Conservation (phyloP, 2,888 invertebrate species). For the Dexiosoma caninum region DNA sequence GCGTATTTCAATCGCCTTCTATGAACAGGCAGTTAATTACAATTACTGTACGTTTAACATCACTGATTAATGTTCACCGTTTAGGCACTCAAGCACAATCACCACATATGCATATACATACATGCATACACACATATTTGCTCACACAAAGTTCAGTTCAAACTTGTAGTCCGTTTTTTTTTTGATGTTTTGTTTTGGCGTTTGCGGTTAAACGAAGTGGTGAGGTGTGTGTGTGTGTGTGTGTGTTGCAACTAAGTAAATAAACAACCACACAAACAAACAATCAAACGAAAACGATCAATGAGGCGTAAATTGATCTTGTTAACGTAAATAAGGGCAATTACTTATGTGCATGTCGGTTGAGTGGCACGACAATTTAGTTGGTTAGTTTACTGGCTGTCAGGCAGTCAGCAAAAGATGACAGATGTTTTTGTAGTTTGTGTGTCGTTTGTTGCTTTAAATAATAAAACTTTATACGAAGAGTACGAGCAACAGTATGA, state of each 20-base stretch:
- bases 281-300: conserved; percentile 52
- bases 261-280: conserved; percentile 1
- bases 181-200: too few relatives aligned
- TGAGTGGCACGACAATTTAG: conserved; percentile 28
- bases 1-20: too few relatives aligned
- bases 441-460: not conserved
- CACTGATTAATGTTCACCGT: not conserved
- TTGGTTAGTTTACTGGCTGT: conserved; percentile 31
- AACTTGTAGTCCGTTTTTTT: not conserved
- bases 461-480: not conserved
- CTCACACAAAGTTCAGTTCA: not conserved
- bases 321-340: conserved; percentile 65
- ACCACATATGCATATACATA: not conserved
- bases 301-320: conserved; percentile 65
- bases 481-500: not conserved
- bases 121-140: not conserved
- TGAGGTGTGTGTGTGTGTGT: not conserved
- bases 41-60: too few relatives aligned
- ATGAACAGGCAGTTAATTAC: too few relatives aligned
- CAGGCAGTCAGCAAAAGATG: conserved; percentile 13
- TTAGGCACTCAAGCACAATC: not conserved
- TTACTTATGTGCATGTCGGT: conserved; percentile 56
- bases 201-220: not conserved
- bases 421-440: not conserved
- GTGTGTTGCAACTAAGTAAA: conserved; percentile 29